A percentile compares a stretch with the other conserved stretches of the same genome.
These are phyloP conservation scores for Daboia siamensis DNA, from an alignment of 2,113 vertebrate species.

Conservation along the genomic window DNA sequence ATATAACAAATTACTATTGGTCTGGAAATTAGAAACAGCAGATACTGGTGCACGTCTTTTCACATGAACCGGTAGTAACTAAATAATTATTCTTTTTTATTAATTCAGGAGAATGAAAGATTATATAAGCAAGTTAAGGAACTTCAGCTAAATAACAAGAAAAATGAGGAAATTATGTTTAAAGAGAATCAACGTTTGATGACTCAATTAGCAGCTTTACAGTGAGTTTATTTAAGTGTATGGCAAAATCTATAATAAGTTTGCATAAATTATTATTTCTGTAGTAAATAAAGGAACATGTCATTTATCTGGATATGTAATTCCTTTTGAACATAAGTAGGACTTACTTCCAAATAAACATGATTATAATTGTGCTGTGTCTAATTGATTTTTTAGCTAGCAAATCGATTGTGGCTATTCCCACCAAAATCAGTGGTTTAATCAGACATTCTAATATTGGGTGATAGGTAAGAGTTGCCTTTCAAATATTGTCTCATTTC, in stretches of 20 bases:
- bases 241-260: conserved; percentile 3
- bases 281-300: background rate
- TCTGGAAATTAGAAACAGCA: background rate
- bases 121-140: conserved; percentile 86
- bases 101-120: conserved; percentile 90
- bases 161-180: conserved; percentile 87
- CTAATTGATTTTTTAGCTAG: background rate
- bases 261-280: background rate
- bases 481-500: background rate
- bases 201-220: conserved; percentile 74
- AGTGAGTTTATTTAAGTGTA: conserved; percentile 69
- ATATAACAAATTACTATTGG: background rate
- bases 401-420: background rate
- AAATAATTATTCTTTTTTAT: conserved; percentile 27
- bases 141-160: conserved; percentile 80
- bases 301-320: background rate
- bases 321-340: background rate
- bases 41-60: background rate
- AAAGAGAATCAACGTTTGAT: conserved; percentile 85
- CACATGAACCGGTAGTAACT: background rate
- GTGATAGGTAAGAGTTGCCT: background rate
- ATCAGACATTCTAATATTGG: background rate
- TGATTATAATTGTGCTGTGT: background rate
- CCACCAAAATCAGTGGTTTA: background rate
- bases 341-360: background rate